Conservation (phyloP, 1,140 invertebrate species). For the Sitobion miscanthi region DNA sequence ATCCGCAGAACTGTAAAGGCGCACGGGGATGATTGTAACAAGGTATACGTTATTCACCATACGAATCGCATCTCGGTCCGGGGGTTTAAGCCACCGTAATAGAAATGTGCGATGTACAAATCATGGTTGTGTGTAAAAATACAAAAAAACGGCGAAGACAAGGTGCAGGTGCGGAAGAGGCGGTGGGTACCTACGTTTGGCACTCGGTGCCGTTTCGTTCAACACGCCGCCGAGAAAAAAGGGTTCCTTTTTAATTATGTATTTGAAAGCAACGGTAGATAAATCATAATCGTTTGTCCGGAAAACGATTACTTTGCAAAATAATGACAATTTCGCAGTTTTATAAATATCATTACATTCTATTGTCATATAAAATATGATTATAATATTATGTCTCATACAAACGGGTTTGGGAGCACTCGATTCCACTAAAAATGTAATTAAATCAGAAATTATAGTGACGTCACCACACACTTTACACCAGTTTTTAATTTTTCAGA, state of each 20-base stretch:
- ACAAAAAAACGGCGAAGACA: not conserved
- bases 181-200: not conserved
- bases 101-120: not conserved
- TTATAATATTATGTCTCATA: not conserved
- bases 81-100: not conserved
- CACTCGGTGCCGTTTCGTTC: not conserved
- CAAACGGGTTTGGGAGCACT: not conserved
- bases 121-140: not conserved
- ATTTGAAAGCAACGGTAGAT: not conserved
- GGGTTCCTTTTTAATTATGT: not conserved
- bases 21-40: not conserved
- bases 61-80: not conserved
- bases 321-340: not conserved
- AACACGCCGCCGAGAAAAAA: not conserved
- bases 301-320: conserved; percentile 2
- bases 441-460: not conserved
- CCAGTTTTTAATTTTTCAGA: not conserved
- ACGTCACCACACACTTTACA: not conserved
- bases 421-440: not conserved
- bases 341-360: not conserved
- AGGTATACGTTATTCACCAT: not conserved
- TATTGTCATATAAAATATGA: conserved; percentile 7
- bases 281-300: not conserved
- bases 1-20: not conserved
- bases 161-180: not conserved